These are phyloP conservation scores for Geophilus truncorum DNA, from an alignment of 2,888 invertebrate genomes.

Conservation along the genomic window DNA sequence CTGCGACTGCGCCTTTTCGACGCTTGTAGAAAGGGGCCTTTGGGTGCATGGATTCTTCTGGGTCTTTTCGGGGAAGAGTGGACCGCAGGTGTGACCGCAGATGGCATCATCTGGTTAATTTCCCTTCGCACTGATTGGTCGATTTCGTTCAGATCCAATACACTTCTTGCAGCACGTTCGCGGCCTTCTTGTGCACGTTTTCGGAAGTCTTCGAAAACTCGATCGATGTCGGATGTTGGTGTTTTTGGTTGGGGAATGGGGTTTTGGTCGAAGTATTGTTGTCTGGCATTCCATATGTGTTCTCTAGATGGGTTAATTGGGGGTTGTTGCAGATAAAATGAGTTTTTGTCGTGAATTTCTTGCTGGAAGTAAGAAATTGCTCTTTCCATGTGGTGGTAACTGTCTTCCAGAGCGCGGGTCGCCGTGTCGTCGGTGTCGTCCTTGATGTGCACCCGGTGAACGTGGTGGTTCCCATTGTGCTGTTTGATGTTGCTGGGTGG, in stretches of 20 bases:
- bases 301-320: constrained; percentile 34
- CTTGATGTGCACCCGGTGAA: neutral
- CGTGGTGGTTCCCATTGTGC: neutral
- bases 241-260: constrained; percentile 19
- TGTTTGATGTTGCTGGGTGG: neutral
- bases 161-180: constrained; percentile 43
- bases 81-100: too few relatives aligned
- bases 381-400: constrained; percentile 22
- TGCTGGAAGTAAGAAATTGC: constrained; percentile 22
- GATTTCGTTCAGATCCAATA: constrained; percentile 46
- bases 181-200: constrained; percentile 39
- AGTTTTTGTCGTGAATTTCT: neutral
- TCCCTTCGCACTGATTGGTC: constrained; percentile 22
- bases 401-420: constrained; percentile 5
- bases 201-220: constrained; percentile 34
- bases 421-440: neutral
- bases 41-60: too few relatives aligned
- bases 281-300: constrained; percentile 37
- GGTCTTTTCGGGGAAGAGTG: too few relatives aligned
- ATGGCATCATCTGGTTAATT: constrained; percentile 29
- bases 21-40: constrained; percentile 47
- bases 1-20: constrained; percentile 48
- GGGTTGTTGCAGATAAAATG: constrained; percentile 40
- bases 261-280: constrained; percentile 38
- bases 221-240: neutral